Base-by-base conservation (phyloP, 2,888 invertebrate species). In the Ctena decussata region DNA sequence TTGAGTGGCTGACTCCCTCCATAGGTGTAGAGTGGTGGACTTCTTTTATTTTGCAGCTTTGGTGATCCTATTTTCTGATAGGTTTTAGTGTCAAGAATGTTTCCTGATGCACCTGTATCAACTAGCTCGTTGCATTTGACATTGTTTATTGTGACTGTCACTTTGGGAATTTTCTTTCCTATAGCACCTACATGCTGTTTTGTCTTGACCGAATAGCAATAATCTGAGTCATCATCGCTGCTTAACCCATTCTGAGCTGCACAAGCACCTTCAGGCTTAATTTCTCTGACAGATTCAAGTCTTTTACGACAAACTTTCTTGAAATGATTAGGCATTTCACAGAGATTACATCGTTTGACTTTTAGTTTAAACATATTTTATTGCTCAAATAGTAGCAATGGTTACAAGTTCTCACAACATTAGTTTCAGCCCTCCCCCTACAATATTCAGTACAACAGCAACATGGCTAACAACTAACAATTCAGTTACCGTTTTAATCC, bases 81-180 rank as follows among this genome's bases (percentile, higher is more conserved):
- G 27, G 89, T 82, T 21, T 46, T 65, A 44, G 80, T 57, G 57
- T 90, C 90, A 0, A 90, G 41, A 24, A 90, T 77, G 60, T 90
- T 89, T 0, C 85, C 85, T 15, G 85, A 76, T 21, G 89, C 74
- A 24, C 87, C 85, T 11, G 74, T 84, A 57, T 90, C 88, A 5
- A 90, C 49, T 24, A 83, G 65, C 6, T 76, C 27, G 24, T 39
- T 69, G 5, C 74, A 21, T 24, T 53, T 24, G 3, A 18, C 70
- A 12, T 57, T 70, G n/a, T 79, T 79, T 0, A 77, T 18, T 41
- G 1, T 77, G 6, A 77, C n/a, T 39, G 44, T 30, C 3, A 70
- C 69, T 79, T 75, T 69, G 2, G 77, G 82, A 15, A 78, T 72
- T 37, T 73, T 82, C 12, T 70, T 57, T 2, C 35, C 41, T 41